Base-by-base conservation (phyloP, 2,113 vertebrate species). In the Pluvianellus socialis region DNA sequence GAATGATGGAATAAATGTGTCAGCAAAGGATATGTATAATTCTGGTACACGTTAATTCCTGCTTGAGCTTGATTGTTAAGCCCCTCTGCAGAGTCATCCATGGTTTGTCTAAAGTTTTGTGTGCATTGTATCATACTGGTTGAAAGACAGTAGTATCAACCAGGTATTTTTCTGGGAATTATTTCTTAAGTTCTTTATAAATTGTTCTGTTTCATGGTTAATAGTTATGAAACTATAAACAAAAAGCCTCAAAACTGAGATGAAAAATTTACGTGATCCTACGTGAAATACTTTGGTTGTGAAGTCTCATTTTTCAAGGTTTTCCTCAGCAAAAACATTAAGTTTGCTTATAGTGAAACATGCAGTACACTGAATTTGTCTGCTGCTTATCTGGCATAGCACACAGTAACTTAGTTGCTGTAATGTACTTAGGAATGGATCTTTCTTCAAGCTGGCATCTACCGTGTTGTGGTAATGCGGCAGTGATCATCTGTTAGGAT, bases 41-140 rank as follows among this genome's bases (percentile, higher is more conserved):
- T 90, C 75, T 88, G 92, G 62, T 71, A 45, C 7, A 6, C 10
- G 0, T 61, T 86, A 89, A 97, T 91, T 96, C 68, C 86, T 92
- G 68, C 73, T 92, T 87, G n/a, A 94, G 73, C 79, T 91, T 40
- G 67, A 20, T 50, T 83, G 55, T 92, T 97, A 91, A 94, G 89
- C 76, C 42, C 26, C 38, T 91, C 42, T 82, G 42, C 82, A 86
- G 52, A 74, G 55, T 85, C 66, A 88, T 63, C 74, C 86, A 7
- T 56, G 45, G 38, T 79, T 86, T 52, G 83, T 75, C 52, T 52
- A 3, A 44, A 88, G 44, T 83, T 92, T 61, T 89, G 17, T 74
- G 44, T 81, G 68, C 2, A 0, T 75, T 72, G 38, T 79, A 24
- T 77, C 63, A 28, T 55, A 32, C 56, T 35, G 77, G 56, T 26